Conservation (phyloP, 2,113 vertebrate species). For the Myotis yumanensis region DNA sequence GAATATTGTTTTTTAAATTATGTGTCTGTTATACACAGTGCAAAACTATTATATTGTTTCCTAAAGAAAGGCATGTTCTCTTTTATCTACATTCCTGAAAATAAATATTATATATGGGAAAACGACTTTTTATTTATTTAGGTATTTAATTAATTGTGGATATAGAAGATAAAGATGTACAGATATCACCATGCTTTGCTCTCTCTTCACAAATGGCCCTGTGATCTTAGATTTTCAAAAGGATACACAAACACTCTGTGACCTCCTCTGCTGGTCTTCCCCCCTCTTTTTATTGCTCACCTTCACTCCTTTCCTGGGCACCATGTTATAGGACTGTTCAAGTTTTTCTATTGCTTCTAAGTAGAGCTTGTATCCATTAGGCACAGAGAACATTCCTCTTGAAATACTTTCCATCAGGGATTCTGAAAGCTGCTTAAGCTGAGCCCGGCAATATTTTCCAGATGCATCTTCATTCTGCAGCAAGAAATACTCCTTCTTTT, state of each 20-base stretch:
- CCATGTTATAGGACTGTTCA: not conserved
- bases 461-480: slow-evolving; percentile 58
- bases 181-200: not conserved
- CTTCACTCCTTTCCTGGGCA: slow-evolving; percentile 60
- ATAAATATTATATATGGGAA: not conserved
- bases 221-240: not conserved
- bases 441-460: not conserved
- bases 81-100: not conserved
- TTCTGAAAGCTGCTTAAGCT: slow-evolving; percentile 5
- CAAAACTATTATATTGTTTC: not conserved
- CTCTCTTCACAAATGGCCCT: not conserved
- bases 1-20: not conserved
- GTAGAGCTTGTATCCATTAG: slow-evolving; percentile 34
- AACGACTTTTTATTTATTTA: no score
- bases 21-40: not conserved
- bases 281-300: not conserved
- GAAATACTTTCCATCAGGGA: not conserved
- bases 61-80: not conserved
- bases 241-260: not conserved
- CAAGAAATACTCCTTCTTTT: slow-evolving; percentile 33
- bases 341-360: not conserved
- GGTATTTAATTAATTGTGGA: no score
- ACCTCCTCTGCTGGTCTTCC: not conserved
- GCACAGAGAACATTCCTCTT: not conserved
- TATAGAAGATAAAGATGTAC: not conserved